phyloP scores from a whole-genome alignment of 2,797 vertebrate genomes.

The Macroramphosus scolopax region DNA sequence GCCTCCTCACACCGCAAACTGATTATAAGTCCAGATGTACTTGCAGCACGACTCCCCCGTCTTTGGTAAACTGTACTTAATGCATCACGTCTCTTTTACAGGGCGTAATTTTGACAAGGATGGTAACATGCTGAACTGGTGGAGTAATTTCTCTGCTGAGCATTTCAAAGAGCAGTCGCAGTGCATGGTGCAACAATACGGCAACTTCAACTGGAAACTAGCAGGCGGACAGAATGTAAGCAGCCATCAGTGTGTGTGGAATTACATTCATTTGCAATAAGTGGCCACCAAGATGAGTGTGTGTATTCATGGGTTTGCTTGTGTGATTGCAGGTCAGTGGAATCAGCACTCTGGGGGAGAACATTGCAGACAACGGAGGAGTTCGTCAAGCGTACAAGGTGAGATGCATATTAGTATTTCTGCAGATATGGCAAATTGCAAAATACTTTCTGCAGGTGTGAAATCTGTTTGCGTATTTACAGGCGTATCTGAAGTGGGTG shows the following conservation, averaged over 20 bases:
- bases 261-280: too few relatives aligned
- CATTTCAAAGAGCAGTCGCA: conserved; percentile 90
- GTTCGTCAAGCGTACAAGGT: conserved; percentile 96
- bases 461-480: conserved; percentile 33
- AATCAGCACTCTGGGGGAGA: conserved; percentile 94
- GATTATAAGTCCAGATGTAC: neutral
- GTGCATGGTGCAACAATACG: conserved; percentile 93
- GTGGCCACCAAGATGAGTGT: conserved; percentile 56
- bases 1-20: too few relatives aligned
- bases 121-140: conserved; percentile 97
- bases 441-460: conserved; percentile 3
- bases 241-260: conserved; percentile 8
- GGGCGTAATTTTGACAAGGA: conserved; percentile 96
- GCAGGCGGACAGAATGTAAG: conserved; percentile 90
- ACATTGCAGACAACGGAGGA: conserved; percentile 96
- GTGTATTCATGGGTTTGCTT: conserved; percentile 21
- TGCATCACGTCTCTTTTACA: conserved; percentile 53
- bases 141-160: conserved; percentile 92
- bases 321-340: conserved; percentile 85
- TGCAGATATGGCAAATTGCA: conserved; percentile 1
- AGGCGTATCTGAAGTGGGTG: conserved; percentile 95
- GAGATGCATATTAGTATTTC: conserved; percentile 23
- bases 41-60: too few relatives aligned
- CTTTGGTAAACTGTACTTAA: neutral
- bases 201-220: conserved; percentile 92